Evolutionary conservation across 2,797 vertebrate genomes (phyloP).

Genomic region (Ptychobarbus kaznakovi): DNA sequence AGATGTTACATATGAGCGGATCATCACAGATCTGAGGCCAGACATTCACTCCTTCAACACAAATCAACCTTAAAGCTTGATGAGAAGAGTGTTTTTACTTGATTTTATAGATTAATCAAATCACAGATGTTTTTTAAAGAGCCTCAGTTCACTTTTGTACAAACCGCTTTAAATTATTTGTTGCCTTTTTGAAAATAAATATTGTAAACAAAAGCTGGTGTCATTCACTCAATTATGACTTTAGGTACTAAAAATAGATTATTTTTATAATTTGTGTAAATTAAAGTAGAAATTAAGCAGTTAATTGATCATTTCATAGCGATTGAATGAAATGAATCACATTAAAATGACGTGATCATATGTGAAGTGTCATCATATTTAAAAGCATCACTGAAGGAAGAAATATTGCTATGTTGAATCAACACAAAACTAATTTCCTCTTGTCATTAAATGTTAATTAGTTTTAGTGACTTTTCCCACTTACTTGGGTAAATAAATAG

Average conservation of each 20-base stretch:
- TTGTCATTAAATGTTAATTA: neutral
- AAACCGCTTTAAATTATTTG: slow-evolving; percentile 68
- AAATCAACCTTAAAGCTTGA: neutral
- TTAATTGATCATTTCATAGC: too few relatives aligned
- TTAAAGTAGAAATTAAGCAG: neutral
- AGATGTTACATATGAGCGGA: slow-evolving; percentile 6
- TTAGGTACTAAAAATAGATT: neutral
- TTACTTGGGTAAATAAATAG: too few relatives aligned
- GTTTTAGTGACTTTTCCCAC: neutral
- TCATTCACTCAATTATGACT: neutral
- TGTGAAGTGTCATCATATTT: too few relatives aligned
- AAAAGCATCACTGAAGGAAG: too few relatives aligned
- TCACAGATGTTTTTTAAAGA: slow-evolving; percentile 10
- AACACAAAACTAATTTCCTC: neutral
- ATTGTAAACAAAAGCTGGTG: slow-evolving; percentile 8
- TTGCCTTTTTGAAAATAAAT: slow-evolving; percentile 56
- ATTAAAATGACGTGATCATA: too few relatives aligned
- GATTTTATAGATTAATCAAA: neutral
- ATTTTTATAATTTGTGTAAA: neutral
- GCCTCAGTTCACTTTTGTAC: slow-evolving; percentile 52
- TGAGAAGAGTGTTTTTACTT: slow-evolving; percentile 1
- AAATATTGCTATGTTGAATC: too few relatives aligned
- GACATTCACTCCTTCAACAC: neutral
- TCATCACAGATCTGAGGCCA: neutral
- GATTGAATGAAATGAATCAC: too few relatives aligned